Evolutionary conservation across 2,888 invertebrate genomes (phyloP), one percentile per base, ranked within the genome.

Genomic region (Oscheius myriophilus): DNA sequence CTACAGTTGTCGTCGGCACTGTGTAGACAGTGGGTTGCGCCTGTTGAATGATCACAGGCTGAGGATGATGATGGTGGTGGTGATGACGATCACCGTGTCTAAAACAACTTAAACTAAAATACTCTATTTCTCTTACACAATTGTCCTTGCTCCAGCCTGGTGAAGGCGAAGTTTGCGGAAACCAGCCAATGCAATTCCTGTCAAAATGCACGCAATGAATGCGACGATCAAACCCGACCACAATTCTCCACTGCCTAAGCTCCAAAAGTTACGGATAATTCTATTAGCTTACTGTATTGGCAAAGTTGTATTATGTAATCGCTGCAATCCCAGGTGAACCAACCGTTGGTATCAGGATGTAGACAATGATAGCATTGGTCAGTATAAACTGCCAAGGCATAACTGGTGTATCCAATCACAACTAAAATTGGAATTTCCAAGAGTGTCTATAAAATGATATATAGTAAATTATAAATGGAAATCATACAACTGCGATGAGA

Each of bases 211-310:
- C 11, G 61, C 61, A 49, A 61, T n/a, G 26, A 45, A 61, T 1
- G 61, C 61, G 49, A 61, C 49, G 14, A 46, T 46, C 25, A 61
- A 9, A 26, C 46, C 61, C 9, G 61, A 61, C 61, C 61, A 61
- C 18, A 61, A 49, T 7, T 33, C 18, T 4, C 61, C 61, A 33
- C 49, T 3, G 26, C 18, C 61, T 61, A 61, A 49, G 7, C 23
- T 49, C 23, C 14, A n/a, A 12, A 6, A 1, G 18, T 12, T 18
- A 43, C 3, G 12, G 26, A 25, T 23, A 43, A 18, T 9, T 16
- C 1, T 39, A 55, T 41, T 11, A 23, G 14, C 33, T 43, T 61
- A 61, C 61, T 39, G 16, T 26, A 2, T 23, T 14, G 11, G 26
- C 61, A 61, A 18, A 61, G 61, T 49, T 18, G 11, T n/a, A 9